A percentile compares a stretch with the other conserved stretches of the same genome.
These are phyloP conservation scores for Glaucidium brasilianum DNA, from an alignment of 2,113 vertebrate species.

Conservation along the genomic window DNA sequence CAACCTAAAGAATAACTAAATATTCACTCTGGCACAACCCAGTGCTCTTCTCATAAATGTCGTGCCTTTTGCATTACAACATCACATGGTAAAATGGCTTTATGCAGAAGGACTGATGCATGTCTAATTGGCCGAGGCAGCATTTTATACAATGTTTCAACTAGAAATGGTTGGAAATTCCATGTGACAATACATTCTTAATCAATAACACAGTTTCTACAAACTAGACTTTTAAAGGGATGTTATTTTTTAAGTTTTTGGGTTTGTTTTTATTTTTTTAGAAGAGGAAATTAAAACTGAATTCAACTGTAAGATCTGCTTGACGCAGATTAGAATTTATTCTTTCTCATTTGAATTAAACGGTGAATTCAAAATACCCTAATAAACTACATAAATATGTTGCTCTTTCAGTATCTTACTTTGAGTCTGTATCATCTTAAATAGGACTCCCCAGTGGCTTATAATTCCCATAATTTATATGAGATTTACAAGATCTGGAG, in stretches of 20 bases:
- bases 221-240: not conserved
- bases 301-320: not conserved
- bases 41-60: slow-evolving; percentile 19
- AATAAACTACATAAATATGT: not conserved
- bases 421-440: not conserved
- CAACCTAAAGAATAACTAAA: slow-evolving; percentile 66
- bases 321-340: not conserved
- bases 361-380: not conserved
- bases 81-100: slow-evolving; percentile 7
- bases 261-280: not conserved
- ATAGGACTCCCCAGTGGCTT: not conserved
- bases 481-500: not conserved
- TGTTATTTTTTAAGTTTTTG: not conserved
- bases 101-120: slow-evolving; percentile 38
- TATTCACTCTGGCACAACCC: slow-evolving; percentile 39
- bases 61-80: slow-evolving; percentile 60
- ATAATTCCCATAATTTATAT: not conserved
- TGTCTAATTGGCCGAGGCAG: slow-evolving; percentile 6
- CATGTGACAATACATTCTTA: not conserved
- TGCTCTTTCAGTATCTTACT: not conserved
- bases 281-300: not conserved
- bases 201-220: not conserved
- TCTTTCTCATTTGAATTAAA: not conserved
- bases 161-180: not conserved
- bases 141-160: not conserved